phyloP scores from a whole-genome alignment of 1,140 invertebrate genomes.

The Oncopodura yosiiana region DNA sequence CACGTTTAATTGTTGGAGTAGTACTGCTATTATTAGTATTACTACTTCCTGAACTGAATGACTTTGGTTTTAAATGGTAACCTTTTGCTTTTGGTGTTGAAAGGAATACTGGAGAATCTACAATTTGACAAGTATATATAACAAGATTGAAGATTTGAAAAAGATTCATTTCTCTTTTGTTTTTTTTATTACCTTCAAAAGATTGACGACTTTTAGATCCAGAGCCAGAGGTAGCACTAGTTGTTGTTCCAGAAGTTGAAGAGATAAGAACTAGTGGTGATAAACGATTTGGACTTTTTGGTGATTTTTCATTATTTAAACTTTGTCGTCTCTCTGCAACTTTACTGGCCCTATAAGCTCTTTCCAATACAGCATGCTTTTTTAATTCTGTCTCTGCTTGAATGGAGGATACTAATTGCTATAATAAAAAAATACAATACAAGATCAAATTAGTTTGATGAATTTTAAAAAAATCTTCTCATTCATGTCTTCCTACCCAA shows the following conservation, averaged over 20 bases:
- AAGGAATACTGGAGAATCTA: neutral
- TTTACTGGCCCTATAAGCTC: too few species aligned
- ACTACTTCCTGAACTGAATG: neutral
- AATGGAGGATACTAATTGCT: conserved; percentile 3
- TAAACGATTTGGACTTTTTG: neutral
- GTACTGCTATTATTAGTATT: neutral
- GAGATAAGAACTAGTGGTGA: neutral
- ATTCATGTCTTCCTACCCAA: neutral
- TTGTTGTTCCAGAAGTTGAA: too few species aligned
- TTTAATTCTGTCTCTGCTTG: neutral
- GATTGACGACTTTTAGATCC: neutral
- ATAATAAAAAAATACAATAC: neutral
- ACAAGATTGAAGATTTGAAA: conserved; percentile 1
- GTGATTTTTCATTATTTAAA: neutral
- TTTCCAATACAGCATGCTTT: neutral
- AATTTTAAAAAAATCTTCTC: neutral
- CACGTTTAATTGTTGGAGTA: neutral
- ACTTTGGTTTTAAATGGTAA: neutral
- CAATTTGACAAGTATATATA: neutral
- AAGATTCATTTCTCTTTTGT: neutral
- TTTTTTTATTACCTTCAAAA: conserved; percentile 6
- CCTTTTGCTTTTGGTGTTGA: neutral
- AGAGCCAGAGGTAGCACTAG: too few species aligned
- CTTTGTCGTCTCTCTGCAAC: too few species aligned
- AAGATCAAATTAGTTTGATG: neutral